These are phyloP conservation scores for Buceros bicornis DNA, from an alignment of 2,797 vertebrate genomes.

Conservation along the genomic window DNA sequence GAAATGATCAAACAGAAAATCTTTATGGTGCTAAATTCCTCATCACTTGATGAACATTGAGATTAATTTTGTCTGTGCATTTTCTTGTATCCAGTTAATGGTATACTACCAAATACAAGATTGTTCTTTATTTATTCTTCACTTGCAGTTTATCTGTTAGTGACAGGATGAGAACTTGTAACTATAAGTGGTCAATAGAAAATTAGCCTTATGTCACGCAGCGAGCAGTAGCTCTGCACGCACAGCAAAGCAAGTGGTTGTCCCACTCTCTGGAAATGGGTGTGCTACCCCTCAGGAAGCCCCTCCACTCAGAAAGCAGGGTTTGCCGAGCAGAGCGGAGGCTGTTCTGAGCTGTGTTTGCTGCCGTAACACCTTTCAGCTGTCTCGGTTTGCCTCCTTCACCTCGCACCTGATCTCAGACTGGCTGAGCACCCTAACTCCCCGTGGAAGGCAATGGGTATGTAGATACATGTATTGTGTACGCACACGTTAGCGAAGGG, in stretches of 20 bases:
- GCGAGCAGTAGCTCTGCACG: not conserved
- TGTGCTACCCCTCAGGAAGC: not conserved
- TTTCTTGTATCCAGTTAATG: not conserved
- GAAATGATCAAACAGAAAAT: not conserved
- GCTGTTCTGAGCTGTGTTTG: not conserved
- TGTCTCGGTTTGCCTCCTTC: not conserved
- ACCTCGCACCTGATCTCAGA: not conserved
- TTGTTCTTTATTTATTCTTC: not conserved
- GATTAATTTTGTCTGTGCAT: slow-evolving; percentile 35
- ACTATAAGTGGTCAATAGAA: not conserved
- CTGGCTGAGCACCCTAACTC: not conserved
- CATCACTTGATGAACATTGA: not conserved
- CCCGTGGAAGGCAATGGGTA: not conserved
- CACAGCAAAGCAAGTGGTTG: not conserved
- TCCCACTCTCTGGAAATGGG: not conserved
- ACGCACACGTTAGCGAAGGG: not conserved
- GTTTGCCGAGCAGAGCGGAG: not conserved
- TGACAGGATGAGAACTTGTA: not conserved
- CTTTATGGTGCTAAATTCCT: slow-evolving; percentile 38
- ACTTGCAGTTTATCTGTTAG: slow-evolving; percentile 7
- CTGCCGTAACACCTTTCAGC: fast-evolving
- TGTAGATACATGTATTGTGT: not conserved
- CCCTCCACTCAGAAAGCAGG: not conserved
- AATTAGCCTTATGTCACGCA: not conserved
- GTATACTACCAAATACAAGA: not conserved